Base-by-base conservation (phyloP, 2,888 invertebrate genomes). In the Eilema caniola region DNA sequence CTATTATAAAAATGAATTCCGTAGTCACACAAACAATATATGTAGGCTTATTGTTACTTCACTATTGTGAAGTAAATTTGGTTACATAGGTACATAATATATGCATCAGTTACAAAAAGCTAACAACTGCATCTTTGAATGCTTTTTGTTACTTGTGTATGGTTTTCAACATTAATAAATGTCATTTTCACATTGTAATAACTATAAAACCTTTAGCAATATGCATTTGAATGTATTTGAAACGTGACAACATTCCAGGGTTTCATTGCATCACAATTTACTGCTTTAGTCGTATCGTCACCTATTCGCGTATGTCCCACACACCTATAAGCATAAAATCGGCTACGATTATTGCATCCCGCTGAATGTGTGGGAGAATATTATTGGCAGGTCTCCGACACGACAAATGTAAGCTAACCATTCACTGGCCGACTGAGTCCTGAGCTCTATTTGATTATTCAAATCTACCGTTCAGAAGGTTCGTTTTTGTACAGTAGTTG, bases 351-450 rank as follows among this genome's bases (percentile, higher is more conserved):
- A 92, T 90, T 91, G 88, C 89, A 86, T 86, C 79, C 88, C 88
- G 84, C 87, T 89, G 87, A 85, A 83, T 92, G 94, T 93, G 94
- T 94, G 93, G 89, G 94, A 92, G 92, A 91, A 92, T 92, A 93
- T 92, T 93, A 94, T 93, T 93, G 93, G 92, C 92, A 92, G 90
- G 90, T 89, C 88, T 86, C 87, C 87, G 89, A 87, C 90, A 88
- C 90, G 87, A 89, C 89, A 86, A 91, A 89, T 84, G 84, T 88
- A 90, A 87, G 86, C 83, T 78, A 47, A 75, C 89, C 79, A 90
- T 89, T 88, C 92, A 90, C 81, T 74, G 79, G 69, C 72, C 88
- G 88, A 90, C 85, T 77, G 74, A 77, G 72, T 77, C 76, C 68
- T 72, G 59, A 78, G 70, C 70, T 67, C 72, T 72, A 81, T 82